Evolutionary conservation across 1,140 invertebrate genomes (phyloP), one percentile per base, ranked within the genome.

Genomic region (Bicyclus anynana): DNA sequence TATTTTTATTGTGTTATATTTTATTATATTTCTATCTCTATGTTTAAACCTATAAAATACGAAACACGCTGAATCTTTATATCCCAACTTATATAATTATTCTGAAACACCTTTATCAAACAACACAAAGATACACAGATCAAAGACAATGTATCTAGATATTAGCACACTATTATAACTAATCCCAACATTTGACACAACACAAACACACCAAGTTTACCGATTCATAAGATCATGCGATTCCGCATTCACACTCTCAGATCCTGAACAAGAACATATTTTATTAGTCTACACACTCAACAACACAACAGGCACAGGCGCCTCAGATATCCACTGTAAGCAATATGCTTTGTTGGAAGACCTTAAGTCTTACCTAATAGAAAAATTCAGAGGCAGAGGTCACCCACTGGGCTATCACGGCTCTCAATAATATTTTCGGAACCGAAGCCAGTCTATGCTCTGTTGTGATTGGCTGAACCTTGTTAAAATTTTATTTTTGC

Each of bases 151-250:
- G 53, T 14, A 58, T 47, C 23, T 57, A 33, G 47, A 57, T n/a
- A 56, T 56, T 18, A 48, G 7, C 14, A 68, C 52, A 0, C 42
- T 64, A 5, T 18, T 68, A 14, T 53, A 62, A 61, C 21, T 61
- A 6, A 64, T 68, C 18, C 65, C 65, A 14, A 14, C 37, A 16
- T 68, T 68, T 21, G 61, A 64, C 44, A 64, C 65, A 2, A 53
- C 38, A 20, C 13, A 59, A 17, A 2, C n/a, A 10, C 14, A 50
- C 18, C 61, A 64, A 53, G 33, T 68, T 2, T 67, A 68, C 20
- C 46, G 58, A 53, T 68, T 59, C 27, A 46, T 68, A 40, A 26
- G 65, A 33, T 64, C 65, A 9, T 57, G 61, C 14, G 59, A 68
- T 21, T 50, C 65, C 9, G 55, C 61, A 0, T 68, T 68, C 13